A percentile compares a stretch with the other conserved stretches of the same genome.
Evolutionary conservation across 2,888 invertebrate species (phyloP).

Genomic region (Xestia rhomboidea): DNA sequence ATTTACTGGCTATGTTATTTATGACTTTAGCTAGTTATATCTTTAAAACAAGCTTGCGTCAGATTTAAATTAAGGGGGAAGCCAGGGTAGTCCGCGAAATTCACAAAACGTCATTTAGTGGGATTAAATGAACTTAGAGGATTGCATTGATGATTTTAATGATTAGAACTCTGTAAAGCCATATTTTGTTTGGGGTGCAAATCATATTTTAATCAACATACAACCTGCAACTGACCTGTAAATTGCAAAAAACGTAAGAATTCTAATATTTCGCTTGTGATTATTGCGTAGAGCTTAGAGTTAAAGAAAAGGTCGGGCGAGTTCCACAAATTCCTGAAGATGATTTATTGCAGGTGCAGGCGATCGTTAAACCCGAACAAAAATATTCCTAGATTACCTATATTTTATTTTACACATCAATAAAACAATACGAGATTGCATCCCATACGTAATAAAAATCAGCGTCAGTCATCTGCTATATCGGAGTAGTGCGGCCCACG

Average conservation of each 20-base stretch:
- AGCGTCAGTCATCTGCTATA: slow-evolving; percentile 85
- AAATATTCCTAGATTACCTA: slow-evolving; percentile 73
- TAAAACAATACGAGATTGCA: slow-evolving; percentile 87
- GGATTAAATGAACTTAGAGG: too few species aligned
- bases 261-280: background rate
- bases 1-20: slow-evolving; percentile 44
- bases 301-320: slow-evolving; percentile 7
- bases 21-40: slow-evolving; percentile 21
- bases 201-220: too few species aligned
- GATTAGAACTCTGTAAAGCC: too few species aligned
- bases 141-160: too few species aligned
- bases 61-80: background rate
- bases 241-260: too few species aligned
- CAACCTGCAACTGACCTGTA: too few species aligned
- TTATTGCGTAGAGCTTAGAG: background rate
- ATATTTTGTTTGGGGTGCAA: too few species aligned
- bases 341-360: slow-evolving; percentile 65
- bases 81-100: too few species aligned
- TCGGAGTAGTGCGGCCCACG: slow-evolving; percentile 82
- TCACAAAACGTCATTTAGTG: too few species aligned
- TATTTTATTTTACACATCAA: slow-evolving; percentile 79
- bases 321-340: slow-evolving; percentile 37
- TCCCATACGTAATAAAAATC: slow-evolving; percentile 85
- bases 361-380: slow-evolving; percentile 65
- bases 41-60: slow-evolving; percentile 4